phyloP scores from a whole-genome alignment of 1,140 invertebrate species.

The Ladona fulva region DNA sequence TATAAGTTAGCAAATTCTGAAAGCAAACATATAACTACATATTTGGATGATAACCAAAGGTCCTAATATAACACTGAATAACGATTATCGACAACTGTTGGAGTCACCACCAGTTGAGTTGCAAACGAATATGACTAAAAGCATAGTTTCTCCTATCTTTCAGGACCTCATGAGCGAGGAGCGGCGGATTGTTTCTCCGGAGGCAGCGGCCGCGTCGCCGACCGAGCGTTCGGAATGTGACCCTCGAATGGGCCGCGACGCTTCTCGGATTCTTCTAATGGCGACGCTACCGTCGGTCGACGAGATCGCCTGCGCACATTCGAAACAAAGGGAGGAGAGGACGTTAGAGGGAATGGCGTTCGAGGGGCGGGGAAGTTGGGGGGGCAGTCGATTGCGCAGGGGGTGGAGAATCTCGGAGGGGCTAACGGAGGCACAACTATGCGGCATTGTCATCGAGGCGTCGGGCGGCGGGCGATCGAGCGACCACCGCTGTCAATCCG shows the following conservation, averaged over 20 bases:
- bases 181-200: too few species aligned
- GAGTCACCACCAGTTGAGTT: too few species aligned
- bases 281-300: neutral
- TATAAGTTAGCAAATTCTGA: too few species aligned
- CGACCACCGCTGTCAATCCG: neutral
- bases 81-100: too few species aligned
- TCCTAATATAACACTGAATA: too few species aligned
- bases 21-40: too few species aligned
- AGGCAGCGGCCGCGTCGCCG: too few species aligned
- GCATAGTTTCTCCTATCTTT: too few species aligned
- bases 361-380: neutral
- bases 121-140: too few species aligned
- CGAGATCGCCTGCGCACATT: slow-evolving; percentile 6
- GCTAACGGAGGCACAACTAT: neutral
- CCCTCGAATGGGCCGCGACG: neutral
- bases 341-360: neutral
- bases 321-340: slow-evolving; percentile 3
- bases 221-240: neutral
- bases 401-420: neutral
- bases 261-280: neutral
- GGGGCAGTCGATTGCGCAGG: neutral
- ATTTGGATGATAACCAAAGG: too few species aligned
- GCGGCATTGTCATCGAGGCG: neutral
- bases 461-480: neutral
- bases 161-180: too few species aligned